These are phyloP conservation scores for Garra rufa DNA, from an alignment of 2,113 vertebrate genomes.

Conservation along the genomic window DNA sequence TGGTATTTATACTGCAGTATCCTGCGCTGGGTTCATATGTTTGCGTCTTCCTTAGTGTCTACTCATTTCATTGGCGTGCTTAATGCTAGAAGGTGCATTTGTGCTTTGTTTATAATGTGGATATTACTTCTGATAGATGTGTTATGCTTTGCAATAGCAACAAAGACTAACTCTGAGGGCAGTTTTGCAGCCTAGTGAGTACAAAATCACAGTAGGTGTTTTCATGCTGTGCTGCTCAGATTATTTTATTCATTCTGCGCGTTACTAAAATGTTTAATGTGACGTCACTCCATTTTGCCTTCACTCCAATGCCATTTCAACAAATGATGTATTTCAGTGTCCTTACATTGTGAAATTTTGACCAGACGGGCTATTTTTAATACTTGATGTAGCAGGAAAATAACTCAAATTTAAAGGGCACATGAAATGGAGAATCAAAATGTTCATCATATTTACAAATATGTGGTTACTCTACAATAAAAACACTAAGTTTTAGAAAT, in stretches of 20 bases:
- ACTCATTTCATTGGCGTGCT: neutral
- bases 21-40: neutral
- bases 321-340: neutral
- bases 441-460: too few relatives aligned
- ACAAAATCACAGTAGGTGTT: neutral
- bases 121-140: neutral
- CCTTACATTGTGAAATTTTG: neutral
- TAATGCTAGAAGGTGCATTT: neutral
- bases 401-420: too few relatives aligned
- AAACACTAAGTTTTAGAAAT: too few relatives aligned
- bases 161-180: neutral
- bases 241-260: neutral
- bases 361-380: neutral
- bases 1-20: slow-evolving; percentile 22
- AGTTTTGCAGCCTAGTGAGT: neutral
- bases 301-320: neutral
- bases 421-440: too few relatives aligned
- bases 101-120: neutral
- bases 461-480: too few relatives aligned
- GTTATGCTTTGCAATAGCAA: neutral
- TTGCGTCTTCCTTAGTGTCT: neutral
- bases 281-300: neutral
- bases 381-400: neutral
- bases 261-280: neutral
- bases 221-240: neutral